Evolutionary conservation across 1,140 invertebrate genomes (phyloP).

Genomic region (Nautilus pompilius): DNA sequence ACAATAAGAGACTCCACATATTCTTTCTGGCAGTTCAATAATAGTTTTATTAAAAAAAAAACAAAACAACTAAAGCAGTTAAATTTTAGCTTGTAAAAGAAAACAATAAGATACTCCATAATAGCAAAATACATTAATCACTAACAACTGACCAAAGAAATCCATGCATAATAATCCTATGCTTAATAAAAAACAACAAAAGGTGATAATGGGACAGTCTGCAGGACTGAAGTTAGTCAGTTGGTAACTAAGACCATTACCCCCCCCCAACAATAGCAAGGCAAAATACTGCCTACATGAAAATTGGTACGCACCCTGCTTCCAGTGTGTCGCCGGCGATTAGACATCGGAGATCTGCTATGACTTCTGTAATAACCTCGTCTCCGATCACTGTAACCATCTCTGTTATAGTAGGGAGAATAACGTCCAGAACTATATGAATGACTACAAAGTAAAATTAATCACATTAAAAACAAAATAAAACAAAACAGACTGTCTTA

Average conservation of each 20-base stretch:
- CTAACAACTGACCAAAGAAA: background rate
- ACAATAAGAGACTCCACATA: too few species aligned
- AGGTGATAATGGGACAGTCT: background rate
- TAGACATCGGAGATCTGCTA: constrained; percentile 60
- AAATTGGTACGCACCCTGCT: constrained; percentile 41
- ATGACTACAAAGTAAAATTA: background rate
- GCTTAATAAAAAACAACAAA: background rate
- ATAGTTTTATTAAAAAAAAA: too few species aligned
- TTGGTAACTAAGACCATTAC: background rate
- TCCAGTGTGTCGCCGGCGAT: constrained; percentile 57
- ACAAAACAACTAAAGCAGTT: too few species aligned
- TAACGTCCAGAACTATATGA: constrained; percentile 9
- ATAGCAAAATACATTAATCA: background rate
- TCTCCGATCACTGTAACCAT: constrained; percentile 7
- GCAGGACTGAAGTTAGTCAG: background rate
- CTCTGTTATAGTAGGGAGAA: constrained; percentile 11
- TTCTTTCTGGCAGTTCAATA: too few species aligned
- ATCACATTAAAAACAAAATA: background rate
- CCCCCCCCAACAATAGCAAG: background rate
- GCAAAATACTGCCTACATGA: background rate
- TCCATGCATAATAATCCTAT: background rate
- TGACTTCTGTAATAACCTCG: constrained; percentile 37
- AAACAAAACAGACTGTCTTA: background rate
- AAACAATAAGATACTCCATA: too few species aligned
- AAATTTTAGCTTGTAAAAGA: too few species aligned